A percentile compares a stretch with the other conserved stretches of the same genome.
Evolutionary conservation across 2,888 invertebrate species (phyloP).

Genomic region (Zelleria hepariella): DNA sequence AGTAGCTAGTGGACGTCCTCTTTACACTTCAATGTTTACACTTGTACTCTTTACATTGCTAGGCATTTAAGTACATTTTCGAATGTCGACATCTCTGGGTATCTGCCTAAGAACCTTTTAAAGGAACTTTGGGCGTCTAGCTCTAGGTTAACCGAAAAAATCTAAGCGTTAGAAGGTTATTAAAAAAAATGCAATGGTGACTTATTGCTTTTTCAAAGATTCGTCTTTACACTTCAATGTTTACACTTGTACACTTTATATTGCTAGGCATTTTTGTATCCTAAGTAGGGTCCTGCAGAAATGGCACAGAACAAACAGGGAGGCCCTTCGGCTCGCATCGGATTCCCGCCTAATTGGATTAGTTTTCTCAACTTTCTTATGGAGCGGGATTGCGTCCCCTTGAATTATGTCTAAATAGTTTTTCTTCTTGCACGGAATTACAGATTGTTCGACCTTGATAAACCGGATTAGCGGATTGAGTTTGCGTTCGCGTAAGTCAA

Average conservation of each 20-base stretch:
- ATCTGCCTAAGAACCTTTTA: no score
- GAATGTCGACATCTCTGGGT: no score
- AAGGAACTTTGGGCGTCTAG: no score
- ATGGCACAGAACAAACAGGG: constrained; percentile 1
- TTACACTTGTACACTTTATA: background rate
- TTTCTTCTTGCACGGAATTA: constrained; percentile 10
- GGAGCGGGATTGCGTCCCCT: constrained; percentile 34
- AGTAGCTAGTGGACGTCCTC: no score
- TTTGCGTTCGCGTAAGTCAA: no score
- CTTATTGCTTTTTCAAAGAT: no score
- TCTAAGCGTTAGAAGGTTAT: no score
- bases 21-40: no score
- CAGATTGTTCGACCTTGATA: background rate
- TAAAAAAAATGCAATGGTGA: no score
- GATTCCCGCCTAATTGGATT: constrained; percentile 47
- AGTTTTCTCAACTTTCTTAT: constrained; percentile 48
- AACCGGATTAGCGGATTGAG: background rate
- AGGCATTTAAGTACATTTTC: background rate
- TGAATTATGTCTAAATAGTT: constrained; percentile 32
- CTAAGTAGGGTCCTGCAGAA: background rate
- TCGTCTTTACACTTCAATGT: no score
- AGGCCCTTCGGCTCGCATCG: constrained; percentile 9
- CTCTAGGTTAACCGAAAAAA: no score
- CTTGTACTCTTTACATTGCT: background rate
- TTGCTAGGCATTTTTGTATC: background rate